A percentile compares a stretch with the other conserved stretches of the same genome.
Evolutionary conservation across 2,888 invertebrate species (phyloP).

Genomic region (Ischnus inquisitorius): DNA sequence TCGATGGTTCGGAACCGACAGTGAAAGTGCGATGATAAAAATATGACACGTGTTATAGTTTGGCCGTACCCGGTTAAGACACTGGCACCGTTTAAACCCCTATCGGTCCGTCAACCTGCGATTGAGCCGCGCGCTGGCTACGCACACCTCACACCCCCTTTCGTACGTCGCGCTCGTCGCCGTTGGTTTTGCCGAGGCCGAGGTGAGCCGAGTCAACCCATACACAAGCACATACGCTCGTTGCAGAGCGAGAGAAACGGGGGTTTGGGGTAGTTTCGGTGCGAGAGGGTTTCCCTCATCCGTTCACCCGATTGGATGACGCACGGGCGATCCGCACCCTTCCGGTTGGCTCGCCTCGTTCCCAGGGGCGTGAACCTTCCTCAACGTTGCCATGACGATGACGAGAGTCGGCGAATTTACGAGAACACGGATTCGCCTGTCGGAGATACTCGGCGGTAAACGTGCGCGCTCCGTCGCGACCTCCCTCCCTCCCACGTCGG

Average conservation of each 20-base stretch:
- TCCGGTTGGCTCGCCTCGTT: slow-evolving; percentile 77
- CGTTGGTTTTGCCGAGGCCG: slow-evolving; percentile 39
- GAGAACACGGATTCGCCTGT: slow-evolving; percentile 56
- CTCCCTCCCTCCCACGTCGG: not conserved
- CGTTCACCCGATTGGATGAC: slow-evolving; percentile 77
- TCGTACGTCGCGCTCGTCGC: slow-evolving; percentile 44
- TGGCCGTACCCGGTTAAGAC: slow-evolving; percentile 71
- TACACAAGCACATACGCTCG: slow-evolving; percentile 20
- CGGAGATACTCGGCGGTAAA: slow-evolving; percentile 8
- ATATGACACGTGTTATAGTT: slow-evolving; percentile 74
- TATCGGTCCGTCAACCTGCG: slow-evolving; percentile 78
- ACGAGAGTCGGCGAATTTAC: slow-evolving; percentile 66
- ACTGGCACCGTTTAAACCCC: slow-evolving; percentile 77
- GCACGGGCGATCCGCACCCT: slow-evolving; percentile 75
- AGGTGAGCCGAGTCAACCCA: slow-evolving; percentile 43
- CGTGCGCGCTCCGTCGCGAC: slow-evolving; percentile 26
- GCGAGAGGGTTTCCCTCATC: slow-evolving; percentile 72
- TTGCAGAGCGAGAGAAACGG: not conserved
- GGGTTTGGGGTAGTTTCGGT: slow-evolving; percentile 68
- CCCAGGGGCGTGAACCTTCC: slow-evolving; percentile 77
- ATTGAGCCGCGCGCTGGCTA: slow-evolving; percentile 71
- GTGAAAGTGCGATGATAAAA: slow-evolving; percentile 18
- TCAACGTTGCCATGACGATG: slow-evolving; percentile 78
- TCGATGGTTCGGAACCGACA: not conserved
- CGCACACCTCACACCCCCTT: slow-evolving; percentile 56